phyloP scores from a whole-genome alignment of 2,888 invertebrate genomes.

The Callyntrura sp. region DNA sequence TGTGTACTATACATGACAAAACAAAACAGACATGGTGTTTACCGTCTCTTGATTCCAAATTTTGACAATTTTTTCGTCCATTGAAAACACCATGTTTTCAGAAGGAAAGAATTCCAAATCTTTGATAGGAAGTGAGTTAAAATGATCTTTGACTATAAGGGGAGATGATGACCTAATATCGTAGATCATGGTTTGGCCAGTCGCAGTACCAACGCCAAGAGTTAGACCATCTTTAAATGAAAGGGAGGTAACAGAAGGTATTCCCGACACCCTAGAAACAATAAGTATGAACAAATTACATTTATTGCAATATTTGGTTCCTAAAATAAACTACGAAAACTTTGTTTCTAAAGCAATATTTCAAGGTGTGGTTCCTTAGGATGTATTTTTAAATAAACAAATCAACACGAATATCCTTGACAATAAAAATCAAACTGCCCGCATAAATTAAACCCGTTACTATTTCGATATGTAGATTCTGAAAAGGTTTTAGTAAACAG shows the following conservation, averaged over 20 bases:
- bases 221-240: conserved; percentile 86
- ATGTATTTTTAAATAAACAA: no score
- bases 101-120: conserved; percentile 92
- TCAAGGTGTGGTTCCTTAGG: no score
- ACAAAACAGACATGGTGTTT: conserved; percentile 84
- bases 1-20: no score
- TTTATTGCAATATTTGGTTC: not conserved
- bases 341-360: no score
- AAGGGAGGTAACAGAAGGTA: conserved; percentile 92
- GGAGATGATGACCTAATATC: conserved; percentile 97
- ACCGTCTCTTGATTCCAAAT: conserved; percentile 96
- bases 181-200: conserved; percentile 97
- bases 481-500: conserved; percentile 55
- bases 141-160: conserved; percentile 96
- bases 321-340: not conserved
- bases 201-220: conserved; percentile 95
- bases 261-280: conserved; percentile 87
- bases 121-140: conserved; percentile 96
- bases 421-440: no score
- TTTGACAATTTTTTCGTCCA: conserved; percentile 95
- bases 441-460: no score
- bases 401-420: no score
- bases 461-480: no score
- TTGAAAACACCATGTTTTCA: conserved; percentile 93
- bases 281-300: not conserved